phyloP scores from a whole-genome alignment of 1,140 invertebrate species.

The Paraescarpia echinospica region DNA sequence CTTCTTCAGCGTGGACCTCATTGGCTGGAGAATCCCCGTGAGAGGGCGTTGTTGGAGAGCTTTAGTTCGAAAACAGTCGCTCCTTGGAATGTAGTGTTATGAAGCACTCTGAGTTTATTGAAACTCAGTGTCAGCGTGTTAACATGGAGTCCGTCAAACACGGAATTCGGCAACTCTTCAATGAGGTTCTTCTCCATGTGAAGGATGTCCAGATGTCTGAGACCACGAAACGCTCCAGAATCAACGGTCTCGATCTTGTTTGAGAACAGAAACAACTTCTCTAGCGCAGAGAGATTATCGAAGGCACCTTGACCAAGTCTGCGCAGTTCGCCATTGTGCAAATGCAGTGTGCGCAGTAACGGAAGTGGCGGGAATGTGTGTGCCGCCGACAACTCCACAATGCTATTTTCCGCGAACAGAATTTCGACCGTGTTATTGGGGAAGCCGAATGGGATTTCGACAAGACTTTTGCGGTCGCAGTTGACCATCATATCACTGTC shows the following conservation, averaged over 20 bases:
- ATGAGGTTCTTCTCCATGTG: too few species aligned
- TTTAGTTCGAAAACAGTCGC: too few species aligned
- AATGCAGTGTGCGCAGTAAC: not conserved
- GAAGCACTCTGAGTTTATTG: too few species aligned
- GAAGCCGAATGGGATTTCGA: not conserved
- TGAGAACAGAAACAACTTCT: not conserved
- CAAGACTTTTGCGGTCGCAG: not conserved
- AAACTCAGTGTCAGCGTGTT: too few species aligned
- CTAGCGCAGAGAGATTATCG: not conserved
- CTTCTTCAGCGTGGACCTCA: not conserved
- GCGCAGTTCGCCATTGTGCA: not conserved
- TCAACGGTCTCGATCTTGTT: not conserved
- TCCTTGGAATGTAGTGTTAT: too few species aligned
- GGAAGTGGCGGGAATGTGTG: constrained; percentile 13
- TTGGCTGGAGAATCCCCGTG: not conserved
- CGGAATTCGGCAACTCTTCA: too few species aligned
- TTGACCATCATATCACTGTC: not conserved
- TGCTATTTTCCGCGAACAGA: not conserved
- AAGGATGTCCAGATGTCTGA: too few species aligned
- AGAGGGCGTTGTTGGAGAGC: not conserved
- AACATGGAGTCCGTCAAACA: not conserved
- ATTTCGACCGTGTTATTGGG: not conserved
- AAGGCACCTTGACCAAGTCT: not conserved
- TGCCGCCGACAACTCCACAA: not conserved
- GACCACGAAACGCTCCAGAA: too few species aligned